phyloP scores from a whole-genome alignment of 1,140 invertebrate species.

The Drosophila baimaii region DNA sequence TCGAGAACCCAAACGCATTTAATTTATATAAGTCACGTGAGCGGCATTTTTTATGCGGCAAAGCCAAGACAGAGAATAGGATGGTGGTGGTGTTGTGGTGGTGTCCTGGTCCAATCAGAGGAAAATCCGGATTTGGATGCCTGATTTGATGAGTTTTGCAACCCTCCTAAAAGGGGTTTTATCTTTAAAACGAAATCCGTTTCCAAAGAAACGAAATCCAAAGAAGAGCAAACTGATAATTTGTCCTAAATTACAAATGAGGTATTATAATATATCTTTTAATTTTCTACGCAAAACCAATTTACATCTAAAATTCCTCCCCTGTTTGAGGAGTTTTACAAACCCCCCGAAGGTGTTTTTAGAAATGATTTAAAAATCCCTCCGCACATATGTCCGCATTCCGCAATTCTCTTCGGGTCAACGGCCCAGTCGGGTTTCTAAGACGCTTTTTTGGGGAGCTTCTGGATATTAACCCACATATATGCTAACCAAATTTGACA shows the following conservation, averaged over 20 bases:
- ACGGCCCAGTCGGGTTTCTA: not conserved
- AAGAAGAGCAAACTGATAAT: not conserved
- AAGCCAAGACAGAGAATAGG: not conserved
- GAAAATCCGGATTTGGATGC: slow-evolving; percentile 50
- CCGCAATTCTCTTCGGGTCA: not conserved
- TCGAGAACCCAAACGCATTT: slow-evolving; percentile 47
- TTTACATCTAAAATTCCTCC: not conserved
- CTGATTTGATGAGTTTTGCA: slow-evolving; percentile 63
- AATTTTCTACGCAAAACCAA: not conserved
- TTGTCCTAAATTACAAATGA: not conserved
- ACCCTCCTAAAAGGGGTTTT: slow-evolving; percentile 24
- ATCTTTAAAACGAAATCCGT: not conserved
- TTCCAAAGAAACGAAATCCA: not conserved
- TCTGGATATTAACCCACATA: slow-evolving; percentile 10
- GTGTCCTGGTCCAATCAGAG: slow-evolving; percentile 37
- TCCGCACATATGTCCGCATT: slow-evolving; percentile 4
- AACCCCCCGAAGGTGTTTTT: no score
- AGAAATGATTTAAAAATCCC: not conserved
- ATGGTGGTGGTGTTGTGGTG: not conserved
- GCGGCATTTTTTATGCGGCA: slow-evolving; percentile 63
- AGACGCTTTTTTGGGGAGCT: not conserved
- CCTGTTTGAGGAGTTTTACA: not conserved
- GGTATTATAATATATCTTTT: not conserved
- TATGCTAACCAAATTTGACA: slow-evolving; percentile 31
- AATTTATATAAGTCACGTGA: slow-evolving; percentile 77